phyloP scores from a whole-genome alignment of 1,140 invertebrate species.

The Marisa cornuarietis region DNA sequence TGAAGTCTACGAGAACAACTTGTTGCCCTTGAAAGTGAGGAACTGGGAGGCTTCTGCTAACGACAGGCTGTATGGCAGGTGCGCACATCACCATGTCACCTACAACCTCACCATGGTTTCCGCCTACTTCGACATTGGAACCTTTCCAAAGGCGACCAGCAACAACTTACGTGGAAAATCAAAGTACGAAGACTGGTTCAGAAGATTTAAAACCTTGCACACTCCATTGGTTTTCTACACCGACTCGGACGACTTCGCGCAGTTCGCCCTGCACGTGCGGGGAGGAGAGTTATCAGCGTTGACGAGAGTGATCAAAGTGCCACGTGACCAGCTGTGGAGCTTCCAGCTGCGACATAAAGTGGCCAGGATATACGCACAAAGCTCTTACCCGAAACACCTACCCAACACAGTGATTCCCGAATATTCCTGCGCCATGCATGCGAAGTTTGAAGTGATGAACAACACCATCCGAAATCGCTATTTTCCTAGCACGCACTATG shows the following conservation, averaged over 20 bases:
- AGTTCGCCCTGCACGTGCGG: slow-evolving; percentile 23
- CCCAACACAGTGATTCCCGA: slow-evolving; percentile 49
- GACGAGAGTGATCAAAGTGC: slow-evolving; percentile 44
- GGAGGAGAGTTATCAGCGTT: slow-evolving; percentile 28
- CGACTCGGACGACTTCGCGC: slow-evolving; percentile 26
- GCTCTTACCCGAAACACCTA: slow-evolving; percentile 42
- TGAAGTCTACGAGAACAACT: no score
- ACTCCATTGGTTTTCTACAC: slow-evolving; percentile 38
- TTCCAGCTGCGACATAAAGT: slow-evolving; percentile 43
- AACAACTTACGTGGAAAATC: not conserved
- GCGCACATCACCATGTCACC: no score
- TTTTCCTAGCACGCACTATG: slow-evolving; percentile 39
- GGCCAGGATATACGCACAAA: slow-evolving; percentile 39
- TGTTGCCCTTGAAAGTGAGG: no score
- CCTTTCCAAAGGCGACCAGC: no score
- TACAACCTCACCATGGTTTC: not conserved
- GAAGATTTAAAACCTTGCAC: slow-evolving; percentile 25
- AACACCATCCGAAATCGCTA: slow-evolving; percentile 33
- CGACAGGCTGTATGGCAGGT: fast-evolving
- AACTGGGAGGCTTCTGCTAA: no score
- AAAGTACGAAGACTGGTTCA: slow-evolving; percentile 38
- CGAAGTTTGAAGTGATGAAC: slow-evolving; percentile 50
- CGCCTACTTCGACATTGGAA: slow-evolving; percentile 1
- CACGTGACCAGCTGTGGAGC: slow-evolving; percentile 47
- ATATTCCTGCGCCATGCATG: slow-evolving; percentile 55